Evolutionary conservation across 2,888 invertebrate genomes (phyloP).

Genomic region (Rambutsinella grinnellia): DNA sequence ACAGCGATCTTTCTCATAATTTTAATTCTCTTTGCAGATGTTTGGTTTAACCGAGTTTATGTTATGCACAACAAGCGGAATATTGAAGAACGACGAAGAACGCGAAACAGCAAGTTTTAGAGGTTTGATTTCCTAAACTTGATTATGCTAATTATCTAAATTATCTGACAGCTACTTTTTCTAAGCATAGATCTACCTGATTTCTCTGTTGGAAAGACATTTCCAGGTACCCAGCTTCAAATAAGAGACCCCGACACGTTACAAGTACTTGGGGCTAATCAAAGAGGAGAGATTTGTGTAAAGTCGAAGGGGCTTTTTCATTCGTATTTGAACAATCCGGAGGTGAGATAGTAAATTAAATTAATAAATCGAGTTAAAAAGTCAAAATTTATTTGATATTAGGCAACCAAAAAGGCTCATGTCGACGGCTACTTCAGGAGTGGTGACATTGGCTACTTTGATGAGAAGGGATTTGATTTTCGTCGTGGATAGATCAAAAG

Average conservation of each 20-base stretch:
- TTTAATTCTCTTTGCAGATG: not conserved
- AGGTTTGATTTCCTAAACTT: too few relatives aligned
- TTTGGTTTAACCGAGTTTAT: constrained; percentile 26
- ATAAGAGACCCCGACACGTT: constrained; percentile 29
- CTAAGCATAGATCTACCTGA: constrained; percentile 39
- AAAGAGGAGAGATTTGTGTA: constrained; percentile 38
- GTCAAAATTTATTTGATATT: not conserved
- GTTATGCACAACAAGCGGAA: not conserved
- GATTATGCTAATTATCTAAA: too few relatives aligned
- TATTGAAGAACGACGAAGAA: constrained; percentile 2
- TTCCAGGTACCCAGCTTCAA: constrained; percentile 38
- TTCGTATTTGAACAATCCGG: constrained; percentile 34
- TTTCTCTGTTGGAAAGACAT: constrained; percentile 37
- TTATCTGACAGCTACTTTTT: too few relatives aligned
- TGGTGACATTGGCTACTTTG: constrained; percentile 60
- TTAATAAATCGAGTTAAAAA: constrained; percentile 24
- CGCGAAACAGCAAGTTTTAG: constrained; percentile 2
- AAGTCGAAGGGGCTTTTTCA: constrained; percentile 20
- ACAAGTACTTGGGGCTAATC: constrained; percentile 27
- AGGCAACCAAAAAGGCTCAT: constrained; percentile 46
- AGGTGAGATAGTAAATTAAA: constrained; percentile 35
- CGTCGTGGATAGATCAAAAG: constrained; percentile 59
- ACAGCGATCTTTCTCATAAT: not conserved
- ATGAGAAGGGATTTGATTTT: constrained; percentile 54
- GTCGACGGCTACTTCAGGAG: constrained; percentile 57